These are phyloP conservation scores for Calyptomena viridis DNA, from an alignment of 2,113 vertebrate genomes.

Conservation along the genomic window DNA sequence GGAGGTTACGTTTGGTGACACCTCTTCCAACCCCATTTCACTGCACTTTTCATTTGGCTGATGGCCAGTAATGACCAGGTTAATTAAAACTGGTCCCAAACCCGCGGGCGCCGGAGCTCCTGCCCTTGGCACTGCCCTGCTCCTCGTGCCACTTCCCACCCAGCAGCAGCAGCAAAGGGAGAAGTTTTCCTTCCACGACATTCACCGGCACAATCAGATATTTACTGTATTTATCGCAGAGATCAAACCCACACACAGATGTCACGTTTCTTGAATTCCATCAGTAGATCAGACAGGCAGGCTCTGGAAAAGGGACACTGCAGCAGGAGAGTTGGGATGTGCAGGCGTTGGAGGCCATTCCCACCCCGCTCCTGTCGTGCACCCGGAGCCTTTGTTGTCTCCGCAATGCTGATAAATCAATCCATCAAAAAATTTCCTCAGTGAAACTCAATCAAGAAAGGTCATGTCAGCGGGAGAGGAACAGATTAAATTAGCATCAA, in stretches of 20 bases:
- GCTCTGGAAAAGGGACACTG: constrained; percentile 69
- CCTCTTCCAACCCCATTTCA: background rate
- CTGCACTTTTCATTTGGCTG: background rate
- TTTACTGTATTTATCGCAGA: constrained; percentile 68
- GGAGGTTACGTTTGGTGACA: background rate
- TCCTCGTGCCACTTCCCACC: background rate
- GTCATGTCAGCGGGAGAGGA: constrained; percentile 99
- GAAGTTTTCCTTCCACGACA: constrained; percentile 35
- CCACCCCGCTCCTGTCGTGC: constrained; percentile 76
- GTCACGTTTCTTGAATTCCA: constrained; percentile 80
- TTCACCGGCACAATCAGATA: constrained; percentile 59
- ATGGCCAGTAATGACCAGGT: background rate
- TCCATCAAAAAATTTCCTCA: constrained; percentile 99
- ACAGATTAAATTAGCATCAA: constrained; percentile 99
- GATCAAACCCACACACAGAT: constrained; percentile 73
- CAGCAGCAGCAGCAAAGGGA: background rate
- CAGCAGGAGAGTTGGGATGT: constrained; percentile 68
- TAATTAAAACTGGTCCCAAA: background rate
- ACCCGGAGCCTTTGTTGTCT: constrained; percentile 96
- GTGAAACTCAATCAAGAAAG: constrained; percentile 99
- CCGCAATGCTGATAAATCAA: constrained; percentile 99
- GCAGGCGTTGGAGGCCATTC: constrained; percentile 59
- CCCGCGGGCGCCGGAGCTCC: fast-evolving
- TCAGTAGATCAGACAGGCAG: constrained; percentile 77
- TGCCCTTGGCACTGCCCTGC: background rate